Evolutionary conservation across 2,113 vertebrate genomes (phyloP).

Genomic region (Erythrolamprus reginae): DNA sequence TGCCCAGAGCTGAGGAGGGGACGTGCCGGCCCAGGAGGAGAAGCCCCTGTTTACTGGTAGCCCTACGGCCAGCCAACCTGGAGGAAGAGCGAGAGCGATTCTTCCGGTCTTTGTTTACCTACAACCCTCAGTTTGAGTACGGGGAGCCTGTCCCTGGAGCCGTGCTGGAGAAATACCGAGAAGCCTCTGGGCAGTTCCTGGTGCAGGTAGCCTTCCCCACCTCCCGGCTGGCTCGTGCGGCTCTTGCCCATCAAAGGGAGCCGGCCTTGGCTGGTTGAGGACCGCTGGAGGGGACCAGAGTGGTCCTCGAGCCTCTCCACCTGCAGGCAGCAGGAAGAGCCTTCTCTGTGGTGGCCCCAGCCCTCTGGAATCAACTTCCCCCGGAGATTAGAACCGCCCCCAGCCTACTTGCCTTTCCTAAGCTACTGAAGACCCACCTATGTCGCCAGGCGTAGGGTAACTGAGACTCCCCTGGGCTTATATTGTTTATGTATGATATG

Average conservation of each 20-base stretch:
- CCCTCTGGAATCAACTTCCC: no score
- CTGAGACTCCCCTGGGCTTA: no score
- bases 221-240: accelerated
- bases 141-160: conserved; percentile 73
- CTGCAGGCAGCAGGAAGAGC: background rate
- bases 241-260: background rate
- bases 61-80: conserved; percentile 85
- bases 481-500: no score
- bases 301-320: background rate
- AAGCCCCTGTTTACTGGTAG: conserved; percentile 84
- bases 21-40: conserved; percentile 42
- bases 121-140: conserved; percentile 94
- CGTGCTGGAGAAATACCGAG: conserved; percentile 85
- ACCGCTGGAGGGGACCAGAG: background rate
- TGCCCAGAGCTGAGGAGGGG: conserved; percentile 53
- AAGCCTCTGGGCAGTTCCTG: conserved; percentile 87
- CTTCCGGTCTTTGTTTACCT: conserved; percentile 82
- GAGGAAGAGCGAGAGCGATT: conserved; percentile 81
- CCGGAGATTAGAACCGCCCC: no score
- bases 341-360: no score
- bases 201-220: conserved; percentile 76
- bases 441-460: no score
- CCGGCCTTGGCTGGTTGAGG: background rate
- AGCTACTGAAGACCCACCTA: no score
- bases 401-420: no score